Evolutionary conservation across 2,888 invertebrate genomes (phyloP).

Genomic region (Ophion ellenae): DNA sequence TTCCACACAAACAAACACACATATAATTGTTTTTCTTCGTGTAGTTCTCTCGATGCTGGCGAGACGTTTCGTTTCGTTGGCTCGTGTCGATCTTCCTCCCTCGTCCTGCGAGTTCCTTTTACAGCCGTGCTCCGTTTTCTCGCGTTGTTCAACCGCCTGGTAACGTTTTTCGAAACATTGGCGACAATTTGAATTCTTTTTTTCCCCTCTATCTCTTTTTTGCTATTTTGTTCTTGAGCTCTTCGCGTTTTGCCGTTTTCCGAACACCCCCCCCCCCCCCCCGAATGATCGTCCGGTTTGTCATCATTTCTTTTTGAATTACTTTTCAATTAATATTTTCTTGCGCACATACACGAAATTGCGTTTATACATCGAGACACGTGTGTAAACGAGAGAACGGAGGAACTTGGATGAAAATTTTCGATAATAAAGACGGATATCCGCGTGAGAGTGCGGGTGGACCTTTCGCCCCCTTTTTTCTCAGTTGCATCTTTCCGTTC

Average conservation of each 20-base stretch:
- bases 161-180: background rate
- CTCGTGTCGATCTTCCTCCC: background rate
- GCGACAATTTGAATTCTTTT: background rate
- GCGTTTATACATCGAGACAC: conserved; percentile 28
- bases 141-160: background rate
- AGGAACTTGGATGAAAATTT: conserved; percentile 31
- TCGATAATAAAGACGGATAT: conserved; percentile 15
- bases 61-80: background rate
- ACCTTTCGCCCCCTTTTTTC: background rate
- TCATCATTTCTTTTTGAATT: background rate
- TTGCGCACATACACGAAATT: background rate
- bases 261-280: background rate
- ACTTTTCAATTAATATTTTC: background rate
- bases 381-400: conserved; percentile 9
- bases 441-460: background rate
- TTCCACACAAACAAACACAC: background rate
- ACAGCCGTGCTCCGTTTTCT: background rate
- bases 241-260: background rate
- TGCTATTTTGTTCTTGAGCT: background rate
- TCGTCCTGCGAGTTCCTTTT: background rate
- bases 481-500: background rate
- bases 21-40: background rate
- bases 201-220: background rate
- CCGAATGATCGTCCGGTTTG: background rate
- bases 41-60: background rate